These are phyloP conservation scores for Cantharis rustica DNA, from an alignment of 2,888 invertebrate species.

Conservation along the genomic window DNA sequence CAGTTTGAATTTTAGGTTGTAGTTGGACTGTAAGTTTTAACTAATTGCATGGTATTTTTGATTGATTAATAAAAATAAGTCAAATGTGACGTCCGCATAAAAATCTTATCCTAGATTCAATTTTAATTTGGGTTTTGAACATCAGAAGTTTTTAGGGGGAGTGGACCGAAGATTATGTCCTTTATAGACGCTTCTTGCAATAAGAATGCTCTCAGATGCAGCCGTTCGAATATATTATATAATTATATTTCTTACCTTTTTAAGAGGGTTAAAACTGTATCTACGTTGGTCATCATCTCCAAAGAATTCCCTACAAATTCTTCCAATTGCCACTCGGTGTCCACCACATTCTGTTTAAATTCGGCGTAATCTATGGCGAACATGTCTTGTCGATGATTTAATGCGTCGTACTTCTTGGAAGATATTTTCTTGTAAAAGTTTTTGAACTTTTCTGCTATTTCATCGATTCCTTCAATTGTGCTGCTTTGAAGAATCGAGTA, in stretches of 20 bases:
- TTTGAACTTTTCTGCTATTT: conserved; percentile 70
- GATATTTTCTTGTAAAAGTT: conserved; percentile 70
- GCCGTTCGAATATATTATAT: too few relatives aligned
- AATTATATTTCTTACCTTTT: conserved; percentile 42
- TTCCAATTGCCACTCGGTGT: conserved; percentile 73
- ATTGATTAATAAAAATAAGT: too few relatives aligned
- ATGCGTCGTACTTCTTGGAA: conserved; percentile 74
- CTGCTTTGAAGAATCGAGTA: conserved; percentile 78
- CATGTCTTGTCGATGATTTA: conserved; percentile 75
- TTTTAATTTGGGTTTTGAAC: too few relatives aligned
- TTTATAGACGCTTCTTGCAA: too few relatives aligned
- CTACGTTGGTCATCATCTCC: conserved; percentile 50
- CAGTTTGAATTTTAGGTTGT: too few relatives aligned
- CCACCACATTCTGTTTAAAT: conserved; percentile 70
- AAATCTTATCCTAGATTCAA: too few relatives aligned
- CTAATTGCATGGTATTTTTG: too few relatives aligned
- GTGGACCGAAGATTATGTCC: too few relatives aligned
- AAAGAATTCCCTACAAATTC: conserved; percentile 68
- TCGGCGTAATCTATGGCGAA: conserved; percentile 79
- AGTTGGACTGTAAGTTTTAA: too few relatives aligned
- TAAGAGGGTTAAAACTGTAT: conserved; percentile 50
- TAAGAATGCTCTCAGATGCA: too few relatives aligned
- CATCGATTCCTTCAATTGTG: conserved; percentile 80
- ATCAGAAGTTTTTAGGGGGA: too few relatives aligned
- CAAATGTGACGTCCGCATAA: too few relatives aligned